Percentiles rank a stretch among this genome's conserved stretches.
These are phyloP conservation scores for Callionymus lyra DNA, from an alignment of 2,113 vertebrate species.

Conservation along the genomic window DNA sequence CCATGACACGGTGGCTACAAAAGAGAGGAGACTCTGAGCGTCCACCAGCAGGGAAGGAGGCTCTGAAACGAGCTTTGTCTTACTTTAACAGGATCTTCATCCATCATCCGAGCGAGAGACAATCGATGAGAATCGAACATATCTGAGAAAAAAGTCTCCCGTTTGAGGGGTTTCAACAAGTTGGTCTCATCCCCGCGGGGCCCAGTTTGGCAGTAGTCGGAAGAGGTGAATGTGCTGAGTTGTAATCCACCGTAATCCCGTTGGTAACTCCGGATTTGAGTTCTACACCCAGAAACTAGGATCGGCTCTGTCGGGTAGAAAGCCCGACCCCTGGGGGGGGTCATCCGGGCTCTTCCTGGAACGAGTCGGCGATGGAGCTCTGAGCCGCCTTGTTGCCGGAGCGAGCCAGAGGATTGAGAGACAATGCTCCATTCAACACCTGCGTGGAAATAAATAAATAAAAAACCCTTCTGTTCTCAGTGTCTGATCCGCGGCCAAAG, in stretches of 20 bases:
- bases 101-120: slow-evolving; percentile 48
- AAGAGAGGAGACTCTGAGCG: slow-evolving; percentile 29
- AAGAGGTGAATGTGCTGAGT: slow-evolving; percentile 63
- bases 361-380: slow-evolving; percentile 12
- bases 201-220: slow-evolving; percentile 37
- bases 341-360: slow-evolving; percentile 16
- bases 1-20: slow-evolving; percentile 38
- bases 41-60: background rate
- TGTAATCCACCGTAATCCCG: slow-evolving; percentile 72
- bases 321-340: slow-evolving; percentile 22
- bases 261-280: slow-evolving; percentile 54
- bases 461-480: too few species aligned
- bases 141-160: slow-evolving; percentile 14
- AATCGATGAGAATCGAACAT: slow-evolving; percentile 57
- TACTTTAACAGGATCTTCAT: slow-evolving; percentile 52
- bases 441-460: slow-evolving; percentile 34
- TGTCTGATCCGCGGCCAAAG: slow-evolving; percentile 30
- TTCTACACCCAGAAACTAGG: slow-evolving; percentile 50
- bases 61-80: slow-evolving; percentile 27
- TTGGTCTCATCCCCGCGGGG: slow-evolving; percentile 24
- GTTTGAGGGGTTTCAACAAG: slow-evolving; percentile 18
- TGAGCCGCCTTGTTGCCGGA: slow-evolving; percentile 14
- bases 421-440: slow-evolving; percentile 30
- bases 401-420: slow-evolving; percentile 34
- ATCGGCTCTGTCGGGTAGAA: slow-evolving; percentile 30